Evolutionary conservation across 1,140 invertebrate genomes (phyloP).

Genomic region (Zaprionus gabonicus): DNA sequence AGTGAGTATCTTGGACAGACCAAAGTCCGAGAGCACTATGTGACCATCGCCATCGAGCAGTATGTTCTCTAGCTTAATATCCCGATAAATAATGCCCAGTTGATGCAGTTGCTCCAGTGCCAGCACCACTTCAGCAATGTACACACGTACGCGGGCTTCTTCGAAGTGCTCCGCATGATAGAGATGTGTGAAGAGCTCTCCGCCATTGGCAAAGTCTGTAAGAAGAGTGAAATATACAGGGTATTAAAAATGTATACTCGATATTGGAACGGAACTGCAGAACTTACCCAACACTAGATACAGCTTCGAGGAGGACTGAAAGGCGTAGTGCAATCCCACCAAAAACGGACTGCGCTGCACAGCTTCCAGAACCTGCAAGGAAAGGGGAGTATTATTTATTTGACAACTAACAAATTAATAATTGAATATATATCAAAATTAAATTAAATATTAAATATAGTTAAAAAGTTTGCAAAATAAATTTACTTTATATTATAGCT

Average conservation of each 20-base stretch:
- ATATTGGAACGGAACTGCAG: background rate
- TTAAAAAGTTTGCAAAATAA: background rate
- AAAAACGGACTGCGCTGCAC: conserved; percentile 95
- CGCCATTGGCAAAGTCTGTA: conserved; percentile 96
- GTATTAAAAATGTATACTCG: background rate
- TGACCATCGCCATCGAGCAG: conserved; percentile 94
- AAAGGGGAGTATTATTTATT: background rate
- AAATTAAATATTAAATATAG: background rate
- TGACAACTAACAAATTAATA: no score
- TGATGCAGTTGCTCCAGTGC: conserved; percentile 96
- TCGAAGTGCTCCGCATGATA: conserved; percentile 94
- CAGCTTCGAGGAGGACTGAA: conserved; percentile 96
- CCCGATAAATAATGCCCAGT: conserved; percentile 96
- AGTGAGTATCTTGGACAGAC: conserved; percentile 92
- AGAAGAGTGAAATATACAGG: conserved; percentile 72
- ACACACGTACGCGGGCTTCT: conserved; percentile 93
- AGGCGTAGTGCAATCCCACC: conserved; percentile 96
- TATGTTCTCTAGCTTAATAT: conserved; percentile 98
- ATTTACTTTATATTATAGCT: no score
- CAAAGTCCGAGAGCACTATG: conserved; percentile 96
- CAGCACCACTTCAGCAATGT: conserved; percentile 96
- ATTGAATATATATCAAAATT: no score
- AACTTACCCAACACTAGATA: conserved; percentile 94
- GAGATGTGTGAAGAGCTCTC: conserved; percentile 96
- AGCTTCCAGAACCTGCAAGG: conserved; percentile 91